These are phyloP conservation scores for Pempheris klunzingeri DNA, from an alignment of 2,797 vertebrate species.

Conservation along the genomic window DNA sequence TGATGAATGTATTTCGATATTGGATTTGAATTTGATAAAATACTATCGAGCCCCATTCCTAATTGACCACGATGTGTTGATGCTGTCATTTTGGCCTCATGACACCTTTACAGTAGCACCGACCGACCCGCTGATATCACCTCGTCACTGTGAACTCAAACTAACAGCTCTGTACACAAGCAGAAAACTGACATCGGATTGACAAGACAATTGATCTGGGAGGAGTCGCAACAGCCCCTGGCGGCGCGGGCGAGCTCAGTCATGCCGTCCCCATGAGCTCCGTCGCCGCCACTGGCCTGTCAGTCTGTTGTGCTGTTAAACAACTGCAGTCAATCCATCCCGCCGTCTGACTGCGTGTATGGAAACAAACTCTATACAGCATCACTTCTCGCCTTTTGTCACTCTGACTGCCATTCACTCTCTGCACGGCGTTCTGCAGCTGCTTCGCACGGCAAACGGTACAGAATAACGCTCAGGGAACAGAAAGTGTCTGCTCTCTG, in stretches of 20 bases:
- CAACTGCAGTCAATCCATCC: conserved; percentile 63
- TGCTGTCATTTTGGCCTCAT: conserved; percentile 23
- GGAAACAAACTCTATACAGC: conserved; percentile 63
- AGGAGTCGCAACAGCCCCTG: conserved; percentile 38
- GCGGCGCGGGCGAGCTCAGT: conserved; percentile 15
- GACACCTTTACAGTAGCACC: conserved; percentile 2
- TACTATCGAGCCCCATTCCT: neutral
- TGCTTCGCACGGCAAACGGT: conserved; percentile 57
- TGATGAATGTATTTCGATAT: neutral
- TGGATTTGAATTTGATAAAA: neutral
- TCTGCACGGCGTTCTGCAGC: conserved; percentile 63
- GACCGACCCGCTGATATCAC: neutral
- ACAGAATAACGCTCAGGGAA: conserved; percentile 53
- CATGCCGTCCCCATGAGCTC: conserved; percentile 16
- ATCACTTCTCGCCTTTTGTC: conserved; percentile 66
- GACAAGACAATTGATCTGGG: conserved; percentile 63
- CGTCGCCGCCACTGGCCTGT: conserved; percentile 15
- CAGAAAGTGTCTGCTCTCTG: conserved; percentile 61
- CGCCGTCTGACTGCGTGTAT: conserved; percentile 49
- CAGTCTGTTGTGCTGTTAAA: conserved; percentile 68
- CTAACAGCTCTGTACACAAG: conserved; percentile 27
- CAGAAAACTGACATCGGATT: conserved; percentile 29
- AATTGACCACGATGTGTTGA: neutral
- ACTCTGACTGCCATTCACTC: conserved; percentile 68
- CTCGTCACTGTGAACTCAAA: conserved; percentile 7